Conservation (phyloP, 2,888 invertebrate species). For the Dorcus hopei region DNA sequence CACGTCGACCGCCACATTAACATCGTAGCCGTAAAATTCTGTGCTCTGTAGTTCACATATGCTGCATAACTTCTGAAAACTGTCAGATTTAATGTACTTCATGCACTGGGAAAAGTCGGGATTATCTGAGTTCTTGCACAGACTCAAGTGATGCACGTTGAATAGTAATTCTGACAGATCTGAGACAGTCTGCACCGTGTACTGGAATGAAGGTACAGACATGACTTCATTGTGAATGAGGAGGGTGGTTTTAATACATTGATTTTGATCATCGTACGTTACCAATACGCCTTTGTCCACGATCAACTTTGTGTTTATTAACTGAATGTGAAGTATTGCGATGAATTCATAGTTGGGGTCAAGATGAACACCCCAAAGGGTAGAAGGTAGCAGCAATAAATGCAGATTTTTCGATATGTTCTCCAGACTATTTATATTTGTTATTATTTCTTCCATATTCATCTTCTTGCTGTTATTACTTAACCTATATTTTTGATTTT, state of each 20-base stretch:
- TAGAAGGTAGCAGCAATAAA: conserved; percentile 30
- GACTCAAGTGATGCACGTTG: conserved; percentile 12
- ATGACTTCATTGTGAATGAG: conserved; percentile 30
- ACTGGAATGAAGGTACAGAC: conserved; percentile 24
- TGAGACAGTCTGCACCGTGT: conserved; percentile 25
- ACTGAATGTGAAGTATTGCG: conserved; percentile 28
- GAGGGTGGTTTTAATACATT: conserved; percentile 23
- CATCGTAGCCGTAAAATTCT: conserved; percentile 7
- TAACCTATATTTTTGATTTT: too few relatives aligned
- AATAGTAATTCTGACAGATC: conserved; percentile 26
- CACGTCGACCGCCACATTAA: neutral
- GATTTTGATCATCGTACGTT: conserved; percentile 17
- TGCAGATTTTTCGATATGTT: conserved; percentile 26
- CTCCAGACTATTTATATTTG: conserved; percentile 2
- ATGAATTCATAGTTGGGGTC: conserved; percentile 32
- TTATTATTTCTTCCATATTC: too few relatives aligned
- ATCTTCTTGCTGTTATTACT: too few relatives aligned
- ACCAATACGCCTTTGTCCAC: conserved; percentile 32
- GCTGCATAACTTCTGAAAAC: conserved; percentile 13
- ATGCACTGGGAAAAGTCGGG: conserved; percentile 9
- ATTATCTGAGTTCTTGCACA: conserved; percentile 18
- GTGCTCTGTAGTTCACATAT: conserved; percentile 4
- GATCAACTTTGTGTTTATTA: conserved; percentile 19
- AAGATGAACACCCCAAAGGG: conserved; percentile 34
- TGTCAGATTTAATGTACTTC: conserved; percentile 6